A percentile compares a stretch with the other conserved stretches of the same genome.
phyloP scores from a whole-genome alignment of 2,113 vertebrate species.

The Scortum barcoo region DNA sequence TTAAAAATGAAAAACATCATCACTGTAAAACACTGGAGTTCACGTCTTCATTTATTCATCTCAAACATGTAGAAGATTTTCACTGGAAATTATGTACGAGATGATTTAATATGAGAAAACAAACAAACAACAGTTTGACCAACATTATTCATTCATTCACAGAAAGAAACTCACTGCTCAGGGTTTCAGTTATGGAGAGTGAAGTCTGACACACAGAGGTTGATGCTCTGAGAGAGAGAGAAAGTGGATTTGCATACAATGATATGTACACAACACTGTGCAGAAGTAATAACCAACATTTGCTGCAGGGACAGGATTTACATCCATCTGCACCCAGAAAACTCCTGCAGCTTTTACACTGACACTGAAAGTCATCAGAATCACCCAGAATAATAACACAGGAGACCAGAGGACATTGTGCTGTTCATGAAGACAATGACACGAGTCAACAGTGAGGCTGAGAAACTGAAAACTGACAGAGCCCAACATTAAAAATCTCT shows the following conservation, averaged over 20 bases:
- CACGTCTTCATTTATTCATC: background rate
- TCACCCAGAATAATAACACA: conserved; percentile 22
- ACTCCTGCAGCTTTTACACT: conserved; percentile 7
- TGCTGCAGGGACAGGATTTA: conserved; percentile 46
- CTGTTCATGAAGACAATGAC: background rate
- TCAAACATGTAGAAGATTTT: background rate
- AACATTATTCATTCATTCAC: no score
- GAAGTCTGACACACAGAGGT: conserved; percentile 21
- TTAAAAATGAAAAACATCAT: no score
- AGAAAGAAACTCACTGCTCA: no score
- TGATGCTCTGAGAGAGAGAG: background rate
- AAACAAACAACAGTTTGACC: no score
- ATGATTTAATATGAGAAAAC: no score
- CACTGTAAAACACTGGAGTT: no score
- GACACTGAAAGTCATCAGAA: background rate
- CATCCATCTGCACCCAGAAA: conserved; percentile 20
- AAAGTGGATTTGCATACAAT: conserved; percentile 25
- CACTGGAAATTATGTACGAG: no score
- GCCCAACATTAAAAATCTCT: background rate
- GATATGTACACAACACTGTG: conserved; percentile 10
- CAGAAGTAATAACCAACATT: conserved; percentile 34
- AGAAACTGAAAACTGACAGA: background rate
- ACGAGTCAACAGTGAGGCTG: background rate
- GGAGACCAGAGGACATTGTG: background rate
- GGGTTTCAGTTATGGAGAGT: conserved; percentile 30